A percentile compares a stretch with the other conserved stretches of the same genome.
Conservation (phyloP, 2,888 invertebrate genomes). For the Andrena hattorfiana region DNA sequence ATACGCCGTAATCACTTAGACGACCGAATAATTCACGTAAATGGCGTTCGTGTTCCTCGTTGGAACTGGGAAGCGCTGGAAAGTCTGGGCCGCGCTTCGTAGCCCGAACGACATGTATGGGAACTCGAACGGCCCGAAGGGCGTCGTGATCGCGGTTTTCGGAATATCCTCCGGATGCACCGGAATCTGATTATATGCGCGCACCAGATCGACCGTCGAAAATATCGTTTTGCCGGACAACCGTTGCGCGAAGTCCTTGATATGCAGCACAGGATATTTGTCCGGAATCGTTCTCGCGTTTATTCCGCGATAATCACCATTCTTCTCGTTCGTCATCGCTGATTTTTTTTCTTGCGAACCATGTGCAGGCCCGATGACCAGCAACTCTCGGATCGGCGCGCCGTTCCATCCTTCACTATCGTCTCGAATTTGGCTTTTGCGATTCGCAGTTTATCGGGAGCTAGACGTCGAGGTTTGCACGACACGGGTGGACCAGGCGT, state of each 20-base stretch:
- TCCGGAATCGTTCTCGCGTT: constrained; percentile 13
- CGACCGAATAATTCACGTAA: not conserved
- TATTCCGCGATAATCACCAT: constrained; percentile 4
- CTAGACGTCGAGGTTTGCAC: not conserved
- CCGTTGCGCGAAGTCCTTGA: constrained; percentile 13
- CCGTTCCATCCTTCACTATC: not conserved
- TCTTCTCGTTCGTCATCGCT: too few species aligned
- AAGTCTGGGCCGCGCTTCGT: constrained; percentile 2
- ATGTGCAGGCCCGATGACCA: constrained; percentile 15
- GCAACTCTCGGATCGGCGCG: not conserved
- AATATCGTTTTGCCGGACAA: not conserved
- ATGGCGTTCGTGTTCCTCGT: not conserved
- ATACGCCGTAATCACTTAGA: not conserved
- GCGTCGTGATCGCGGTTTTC: constrained; percentile 2
- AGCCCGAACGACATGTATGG: constrained; percentile 7
- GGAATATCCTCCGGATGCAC: not conserved
- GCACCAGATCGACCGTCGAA: constrained; percentile 1
- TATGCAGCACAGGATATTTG: constrained; percentile 7
- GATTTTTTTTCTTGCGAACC: not conserved
- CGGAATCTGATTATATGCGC: constrained; percentile 8
- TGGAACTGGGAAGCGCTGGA: not conserved
- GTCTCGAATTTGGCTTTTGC: constrained; percentile 4
- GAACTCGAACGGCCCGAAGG: not conserved
- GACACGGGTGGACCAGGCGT: not conserved
- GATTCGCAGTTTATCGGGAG: not conserved